Conservation (phyloP, 2,888 invertebrate genomes). For the Ophonus ardosiacus region DNA sequence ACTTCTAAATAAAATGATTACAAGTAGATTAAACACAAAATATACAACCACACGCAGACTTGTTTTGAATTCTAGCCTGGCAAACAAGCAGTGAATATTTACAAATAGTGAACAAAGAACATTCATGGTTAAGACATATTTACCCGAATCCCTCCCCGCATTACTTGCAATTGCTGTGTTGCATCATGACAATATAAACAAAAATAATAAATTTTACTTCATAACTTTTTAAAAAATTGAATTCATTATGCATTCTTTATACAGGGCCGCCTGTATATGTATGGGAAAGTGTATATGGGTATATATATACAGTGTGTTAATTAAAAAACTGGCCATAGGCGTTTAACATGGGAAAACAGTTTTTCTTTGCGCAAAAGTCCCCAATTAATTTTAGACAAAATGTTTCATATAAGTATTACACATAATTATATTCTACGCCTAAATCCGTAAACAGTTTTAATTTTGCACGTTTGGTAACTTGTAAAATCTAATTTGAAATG, state of each 20-base stretch:
- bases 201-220: constrained; percentile 18
- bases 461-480: no score
- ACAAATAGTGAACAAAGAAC: constrained; percentile 70
- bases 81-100: constrained; percentile 59
- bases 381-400: no score
- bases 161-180: constrained; percentile 78
- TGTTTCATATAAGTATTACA: no score
- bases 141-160: constrained; percentile 80
- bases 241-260: not conserved
- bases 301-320: no score
- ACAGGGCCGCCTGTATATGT: not conserved
- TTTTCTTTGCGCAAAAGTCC: no score
- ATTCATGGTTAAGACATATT: constrained; percentile 74
- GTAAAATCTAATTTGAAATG: no score
- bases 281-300: no score
- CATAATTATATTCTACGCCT: no score
- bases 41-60: constrained; percentile 52
- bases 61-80: constrained; percentile 48
- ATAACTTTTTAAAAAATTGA: not conserved
- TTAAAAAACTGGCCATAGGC: no score
- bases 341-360: no score
- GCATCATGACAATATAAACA: constrained; percentile 40
- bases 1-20: constrained; percentile 31
- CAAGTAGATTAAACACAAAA: constrained; percentile 39
- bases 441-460: no score